Base-by-base conservation (phyloP, 1,140 invertebrate species). In the Maniola jurtina region DNA sequence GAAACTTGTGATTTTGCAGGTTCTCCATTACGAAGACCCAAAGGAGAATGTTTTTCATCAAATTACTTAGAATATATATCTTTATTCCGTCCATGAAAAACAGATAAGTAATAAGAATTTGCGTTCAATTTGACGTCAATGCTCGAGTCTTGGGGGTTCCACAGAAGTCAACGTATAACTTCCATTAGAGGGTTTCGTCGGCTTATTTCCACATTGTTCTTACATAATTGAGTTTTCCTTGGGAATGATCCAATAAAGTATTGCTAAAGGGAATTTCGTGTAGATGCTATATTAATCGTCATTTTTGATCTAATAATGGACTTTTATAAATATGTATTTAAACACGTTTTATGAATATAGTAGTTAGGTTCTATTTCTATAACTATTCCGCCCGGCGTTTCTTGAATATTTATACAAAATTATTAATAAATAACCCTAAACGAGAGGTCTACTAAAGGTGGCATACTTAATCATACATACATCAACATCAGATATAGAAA, bases 231-330 rank as follows among this genome's bases (percentile, higher is more conserved):
- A 79, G 74, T 80, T 83, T 79, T 76, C 70, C 62, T 82, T 83
- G 76, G 83, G 78, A 77, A 73, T 65, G 70, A 78, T 81, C 77
- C 78, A 80, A 83, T 81, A 82, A 81, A 79, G 64, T 73, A 74
- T 73, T 73, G 69, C 72, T 65, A 68, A 60, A 64, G 72, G 76
- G 73, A 67, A 70, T 50, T 40, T 50, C 38, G 13, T 14, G 55
- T 47, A 38, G 9, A 36, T 48, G 45, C 42, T 64, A 54, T 13
- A 55, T 68, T 61, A 62, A 72, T 70, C 62, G 68, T 72, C 64
- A 75, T 64, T 54, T 59, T 25, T 54, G 38, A 36, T 59, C 7
- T 5, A 8, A 0, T 52, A 2, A 9, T 16, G 16, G 48, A 16
- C 10, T 52, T 52, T 50, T 25, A 6, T 50, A 15, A 15, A 52